A percentile compares a stretch with the other conserved stretches of the same genome.
Conservation (phyloP, 2,797 vertebrate species). For the Crypturellus tataupa region DNA sequence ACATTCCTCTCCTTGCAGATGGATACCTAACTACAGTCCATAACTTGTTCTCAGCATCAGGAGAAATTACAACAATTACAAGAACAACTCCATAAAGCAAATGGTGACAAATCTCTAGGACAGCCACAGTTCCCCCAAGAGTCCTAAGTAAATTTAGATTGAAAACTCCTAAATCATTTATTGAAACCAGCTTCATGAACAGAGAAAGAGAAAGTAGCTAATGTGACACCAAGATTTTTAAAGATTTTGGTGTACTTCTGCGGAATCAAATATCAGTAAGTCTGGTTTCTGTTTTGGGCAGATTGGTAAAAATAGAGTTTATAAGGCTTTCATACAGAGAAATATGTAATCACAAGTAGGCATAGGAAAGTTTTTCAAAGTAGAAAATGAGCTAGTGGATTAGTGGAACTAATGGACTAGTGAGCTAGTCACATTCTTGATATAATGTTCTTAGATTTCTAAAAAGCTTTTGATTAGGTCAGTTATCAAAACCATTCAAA, state of each 20-base stretch:
- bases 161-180: background rate
- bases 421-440: slow-evolving; percentile 52
- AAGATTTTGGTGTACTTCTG: background rate
- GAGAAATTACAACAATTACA: background rate
- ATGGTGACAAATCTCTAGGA: background rate
- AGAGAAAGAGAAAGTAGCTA: background rate
- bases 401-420: too few relatives aligned
- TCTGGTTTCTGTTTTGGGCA: background rate
- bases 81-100: background rate
- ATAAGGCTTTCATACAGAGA: slow-evolving; percentile 7
- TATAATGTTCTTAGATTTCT: slow-evolving; percentile 58
- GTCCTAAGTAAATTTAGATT: background rate
- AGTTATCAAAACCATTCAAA: slow-evolving; percentile 59
- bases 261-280: background rate
- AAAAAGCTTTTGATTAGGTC: slow-evolving; percentile 69
- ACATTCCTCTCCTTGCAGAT: background rate
- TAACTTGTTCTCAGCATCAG: background rate
- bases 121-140: fast-evolving
- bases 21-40: background rate
- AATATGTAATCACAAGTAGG: background rate
- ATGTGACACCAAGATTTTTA: fast-evolving
- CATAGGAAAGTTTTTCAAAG: slow-evolving; percentile 54
- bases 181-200: background rate
- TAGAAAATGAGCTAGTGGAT: slow-evolving; percentile 23
- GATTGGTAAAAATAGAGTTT: background rate